phyloP scores from a whole-genome alignment of 2,888 invertebrate species.

The Suillia variegata region DNA sequence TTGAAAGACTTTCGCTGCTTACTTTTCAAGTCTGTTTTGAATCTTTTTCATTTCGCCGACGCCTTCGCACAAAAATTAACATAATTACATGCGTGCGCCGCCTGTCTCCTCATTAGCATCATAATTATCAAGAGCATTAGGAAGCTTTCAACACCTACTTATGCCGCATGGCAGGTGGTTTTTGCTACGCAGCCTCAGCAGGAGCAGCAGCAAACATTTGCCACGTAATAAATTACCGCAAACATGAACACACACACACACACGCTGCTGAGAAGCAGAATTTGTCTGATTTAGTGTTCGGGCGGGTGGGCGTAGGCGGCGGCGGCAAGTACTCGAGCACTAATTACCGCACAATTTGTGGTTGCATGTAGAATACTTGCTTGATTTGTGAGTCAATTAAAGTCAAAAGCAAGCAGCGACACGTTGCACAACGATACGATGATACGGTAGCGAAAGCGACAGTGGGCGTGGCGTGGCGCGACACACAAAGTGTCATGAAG shows the following conservation, averaged over 20 bases:
- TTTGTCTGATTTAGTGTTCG: conserved; percentile 25
- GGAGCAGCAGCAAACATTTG: conserved; percentile 36
- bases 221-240: conserved; percentile 51
- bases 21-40: too few relatives aligned
- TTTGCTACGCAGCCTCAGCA: neutral
- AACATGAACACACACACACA: conserved; percentile 29
- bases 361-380: conserved; percentile 52
- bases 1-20: too few relatives aligned
- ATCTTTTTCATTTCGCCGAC: conserved; percentile 6
- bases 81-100: conserved; percentile 32
- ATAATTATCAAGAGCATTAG: conserved; percentile 45
- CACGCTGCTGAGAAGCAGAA: conserved; percentile 23
- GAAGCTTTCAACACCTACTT: conserved; percentile 24
- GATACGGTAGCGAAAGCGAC: neutral
- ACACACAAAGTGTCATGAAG: neutral
- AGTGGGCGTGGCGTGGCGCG: conserved; percentile 7
- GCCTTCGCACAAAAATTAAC: conserved; percentile 22
- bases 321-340: conserved; percentile 31
- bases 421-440: neutral
- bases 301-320: too few relatives aligned
- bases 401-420: conserved; percentile 50
- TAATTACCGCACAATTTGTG: conserved; percentile 52
- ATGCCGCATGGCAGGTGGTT: conserved; percentile 31
- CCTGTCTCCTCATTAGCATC: conserved; percentile 47
- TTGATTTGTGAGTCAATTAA: conserved; percentile 60